Base-by-base conservation (phyloP, 64 coral and sea anemone species). In the Trachythela sp. region DNA sequence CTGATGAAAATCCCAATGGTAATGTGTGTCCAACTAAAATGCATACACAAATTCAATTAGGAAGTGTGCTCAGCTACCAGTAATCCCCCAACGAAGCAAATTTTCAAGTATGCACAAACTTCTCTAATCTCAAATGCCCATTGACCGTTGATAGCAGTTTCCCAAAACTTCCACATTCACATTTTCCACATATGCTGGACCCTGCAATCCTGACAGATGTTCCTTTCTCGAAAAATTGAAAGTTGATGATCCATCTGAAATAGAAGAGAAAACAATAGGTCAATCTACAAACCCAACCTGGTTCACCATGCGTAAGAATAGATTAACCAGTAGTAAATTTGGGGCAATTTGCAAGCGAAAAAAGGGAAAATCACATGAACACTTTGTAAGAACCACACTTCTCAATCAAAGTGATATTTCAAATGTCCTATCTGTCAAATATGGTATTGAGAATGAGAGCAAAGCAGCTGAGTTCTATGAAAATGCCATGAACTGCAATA, bases 261-360 rank as follows among this genome's bases (percentile, higher is more conserved):
- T 86, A 88, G 88, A 93, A 86, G 24, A 51, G 89, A 76, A 90
- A 86, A 93, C 92, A 40, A 90, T 87, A 83, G 92, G 92, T 48
- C 48, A 93, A 87, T 89, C 58, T 56, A 77, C 89, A 33, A 93
- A 90, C 70, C 36, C 92, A 33, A 45, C 85, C 4, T 93, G 92
- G 92, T 90, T 90, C 72, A 75, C 85, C 58, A 77, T 34, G 29
- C 89, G 88, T 56, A 93, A 34, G 48, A 29, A 86, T 64, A 93
- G 92, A 41, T 90, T 93, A 41, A 93, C 92, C 32, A 90, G 88
- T 45, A 93, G 92, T 48, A 93, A 93, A 77, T 93, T 93, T 93
- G 92, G 92, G 32, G 50, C 80, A 87, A 88, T 93, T 70, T 93
- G 85, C 88, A 90, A 93, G 51, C 88, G 48, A 54, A 92, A 92